These are phyloP conservation scores for Emydura subglobosa DNA, from an alignment of 2,113 vertebrate genomes.

Conservation along the genomic window DNA sequence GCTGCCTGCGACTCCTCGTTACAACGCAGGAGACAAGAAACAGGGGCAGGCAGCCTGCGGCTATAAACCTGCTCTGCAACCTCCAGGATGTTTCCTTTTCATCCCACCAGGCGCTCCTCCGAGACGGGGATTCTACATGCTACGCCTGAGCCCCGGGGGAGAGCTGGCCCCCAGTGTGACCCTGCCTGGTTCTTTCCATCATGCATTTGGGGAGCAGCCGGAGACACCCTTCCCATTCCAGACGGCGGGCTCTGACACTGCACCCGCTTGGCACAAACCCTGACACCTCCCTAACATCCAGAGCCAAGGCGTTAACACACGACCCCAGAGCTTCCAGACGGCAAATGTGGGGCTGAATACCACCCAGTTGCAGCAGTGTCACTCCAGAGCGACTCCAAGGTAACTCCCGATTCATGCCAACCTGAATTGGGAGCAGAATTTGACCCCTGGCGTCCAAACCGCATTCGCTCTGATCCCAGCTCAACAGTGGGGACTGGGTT, in stretches of 20 bases:
- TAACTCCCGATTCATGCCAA: not conserved
- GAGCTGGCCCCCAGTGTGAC: not conserved
- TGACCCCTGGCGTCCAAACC: not conserved
- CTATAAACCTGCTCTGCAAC: not conserved
- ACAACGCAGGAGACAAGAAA: not conserved
- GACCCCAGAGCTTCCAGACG: too few species aligned
- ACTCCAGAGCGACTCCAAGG: not conserved
- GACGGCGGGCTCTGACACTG: not conserved
- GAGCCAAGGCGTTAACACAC: too few species aligned
- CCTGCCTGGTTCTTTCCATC: not conserved
- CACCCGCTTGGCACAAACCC: too few species aligned
- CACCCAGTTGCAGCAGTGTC: too few species aligned
- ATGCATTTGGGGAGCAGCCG: not conserved
- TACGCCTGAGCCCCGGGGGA: not conserved
- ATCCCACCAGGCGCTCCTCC: not conserved
- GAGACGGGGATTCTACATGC: not conserved
- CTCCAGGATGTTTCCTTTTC: not conserved
- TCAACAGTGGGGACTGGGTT: not conserved
- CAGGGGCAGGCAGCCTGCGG: not conserved
- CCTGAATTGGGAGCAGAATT: not conserved
- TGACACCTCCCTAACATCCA: too few species aligned
- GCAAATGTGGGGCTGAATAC: not conserved
- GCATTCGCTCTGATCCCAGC: not conserved
- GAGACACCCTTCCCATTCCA: not conserved
- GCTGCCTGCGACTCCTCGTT: not conserved